phyloP scores from a whole-genome alignment of 2,113 vertebrate species.

The Bungarus multicinctus region DNA sequence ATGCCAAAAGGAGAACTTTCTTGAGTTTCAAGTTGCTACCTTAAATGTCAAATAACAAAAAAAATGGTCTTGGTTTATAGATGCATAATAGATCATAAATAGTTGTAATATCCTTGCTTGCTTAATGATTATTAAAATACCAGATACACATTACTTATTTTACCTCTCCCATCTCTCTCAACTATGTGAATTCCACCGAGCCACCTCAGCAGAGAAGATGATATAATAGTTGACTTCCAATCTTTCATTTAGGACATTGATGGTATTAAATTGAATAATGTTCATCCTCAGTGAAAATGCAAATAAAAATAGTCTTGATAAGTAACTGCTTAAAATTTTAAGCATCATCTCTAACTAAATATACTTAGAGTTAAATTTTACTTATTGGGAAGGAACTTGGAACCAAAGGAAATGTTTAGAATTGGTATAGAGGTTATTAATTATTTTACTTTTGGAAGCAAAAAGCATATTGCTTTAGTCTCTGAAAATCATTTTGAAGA shows the following conservation, averaged over 20 bases:
- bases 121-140: neutral
- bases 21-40: slow-evolving; percentile 9
- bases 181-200: neutral
- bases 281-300: neutral
- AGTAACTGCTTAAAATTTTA: neutral
- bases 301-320: neutral
- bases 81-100: neutral
- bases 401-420: neutral
- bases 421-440: neutral
- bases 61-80: neutral
- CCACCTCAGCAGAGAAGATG: neutral
- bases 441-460: neutral
- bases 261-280: neutral
- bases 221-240: neutral
- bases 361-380: neutral
- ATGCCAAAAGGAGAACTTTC: slow-evolving; percentile 14
- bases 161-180: neutral
- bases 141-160: too few species aligned
- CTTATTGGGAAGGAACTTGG: neutral
- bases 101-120: neutral
- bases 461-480: neutral
- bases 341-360: neutral
- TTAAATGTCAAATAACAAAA: neutral
- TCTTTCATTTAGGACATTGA: neutral
- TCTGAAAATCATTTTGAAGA: neutral